Evolutionary conservation across 2,888 invertebrate species (phyloP), one percentile per base, ranked within the genome.

Genomic region (Agrotis ipsilon): DNA sequence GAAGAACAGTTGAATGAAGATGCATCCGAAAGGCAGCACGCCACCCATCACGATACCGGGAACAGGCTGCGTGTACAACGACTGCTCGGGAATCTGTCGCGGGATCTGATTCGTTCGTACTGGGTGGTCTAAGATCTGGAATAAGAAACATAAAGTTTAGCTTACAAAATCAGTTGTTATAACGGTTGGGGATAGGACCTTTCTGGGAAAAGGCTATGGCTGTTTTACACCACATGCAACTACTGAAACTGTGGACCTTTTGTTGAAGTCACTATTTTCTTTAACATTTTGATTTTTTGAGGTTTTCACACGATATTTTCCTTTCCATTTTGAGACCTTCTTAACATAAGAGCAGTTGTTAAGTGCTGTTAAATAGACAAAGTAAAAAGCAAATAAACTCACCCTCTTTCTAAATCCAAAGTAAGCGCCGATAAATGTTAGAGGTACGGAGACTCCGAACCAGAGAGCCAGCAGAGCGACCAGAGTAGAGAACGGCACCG

Each of bases 61-160:
- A 70, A 99, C 95, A 0, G 99, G 98, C 92, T 98, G 98, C 0
- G 99, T 99, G 96, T 99, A 99, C 88, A 99, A 97, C n/a, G 99
- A 99, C 95, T 99, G 99, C 88, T 99, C 99, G 1, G 99, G 99
- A 88, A 99, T 99, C 95, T 99, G 99, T 0, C 99, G 97, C 4
- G 99, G 99, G 87, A 99, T 99, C 96, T 99, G 99, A 96, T 99
- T 99, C 21, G 99, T 99, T 89, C 99, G 97, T 32, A 99, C 99
- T 14, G 99, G 99, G 95, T 99, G 99, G 92, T 99, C 99, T 88
- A 99, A 97, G 48, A 98, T 98, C 98, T 99, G 72, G 54, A 68
- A 58, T 39, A 48, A 60, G 18, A 65, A 3, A 52, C n/a, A 39
- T 0, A 6, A 48, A 18, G 4, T 2, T 4, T 14, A 16, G 24